A percentile compares a stretch with the other conserved stretches of the same genome.
phyloP scores from a whole-genome alignment of 2,888 invertebrate genomes.

The Callosobruchus maculatus region DNA sequence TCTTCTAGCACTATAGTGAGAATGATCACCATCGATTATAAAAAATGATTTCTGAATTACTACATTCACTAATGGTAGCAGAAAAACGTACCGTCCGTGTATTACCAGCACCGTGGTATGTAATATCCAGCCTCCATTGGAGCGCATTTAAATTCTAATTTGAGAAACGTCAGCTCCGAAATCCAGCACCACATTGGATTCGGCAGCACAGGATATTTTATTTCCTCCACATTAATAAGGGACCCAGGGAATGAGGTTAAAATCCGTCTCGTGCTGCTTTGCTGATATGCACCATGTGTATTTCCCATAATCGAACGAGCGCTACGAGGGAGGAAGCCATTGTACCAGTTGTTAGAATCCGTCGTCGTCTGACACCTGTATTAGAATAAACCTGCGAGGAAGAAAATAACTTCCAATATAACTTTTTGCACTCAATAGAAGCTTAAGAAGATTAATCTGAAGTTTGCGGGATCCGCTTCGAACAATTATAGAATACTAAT shows the following conservation, averaged over 20 bases:
- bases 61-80: no score
- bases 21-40: no score
- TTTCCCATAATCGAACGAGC: neutral
- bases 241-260: neutral
- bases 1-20: no score
- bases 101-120: neutral
- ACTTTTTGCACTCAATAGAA: no score
- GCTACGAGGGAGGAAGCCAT: neutral
- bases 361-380: no score
- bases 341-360: neutral
- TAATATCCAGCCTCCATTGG: neutral
- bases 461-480: no score
- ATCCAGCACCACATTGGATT: neutral
- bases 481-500: no score
- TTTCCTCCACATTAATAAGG: slow-evolving; percentile 7
- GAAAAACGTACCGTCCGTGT: neutral
- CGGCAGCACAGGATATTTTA: slow-evolving; percentile 3
- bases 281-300: slow-evolving; percentile 1
- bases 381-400: no score
- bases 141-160: slow-evolving; percentile 5
- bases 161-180: slow-evolving; percentile 4
- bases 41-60: no score
- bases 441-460: no score
- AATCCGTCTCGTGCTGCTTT: neutral
- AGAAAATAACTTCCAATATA: no score